Conservation (phyloP, 2,888 invertebrate genomes). For the Cantharis lateralis region DNA sequence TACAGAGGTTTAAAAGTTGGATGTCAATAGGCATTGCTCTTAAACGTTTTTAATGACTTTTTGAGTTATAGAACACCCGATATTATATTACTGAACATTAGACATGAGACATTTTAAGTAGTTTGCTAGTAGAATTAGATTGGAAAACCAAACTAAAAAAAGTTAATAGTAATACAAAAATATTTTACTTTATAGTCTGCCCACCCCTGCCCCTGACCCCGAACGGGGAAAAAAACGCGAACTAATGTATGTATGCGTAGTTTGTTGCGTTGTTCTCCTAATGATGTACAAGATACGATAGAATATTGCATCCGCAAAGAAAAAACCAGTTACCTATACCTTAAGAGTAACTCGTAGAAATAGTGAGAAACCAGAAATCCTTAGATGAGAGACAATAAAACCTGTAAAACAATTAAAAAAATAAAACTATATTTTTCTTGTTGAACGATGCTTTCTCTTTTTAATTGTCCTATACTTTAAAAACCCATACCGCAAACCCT, state of each 20-base stretch:
- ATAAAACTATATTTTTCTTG: constrained; percentile 15
- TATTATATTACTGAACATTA: not conserved
- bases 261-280: constrained; percentile 55
- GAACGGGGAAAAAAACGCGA: constrained; percentile 57
- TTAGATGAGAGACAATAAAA: constrained; percentile 28
- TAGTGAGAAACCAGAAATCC: constrained; percentile 9
- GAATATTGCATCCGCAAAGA: constrained; percentile 26
- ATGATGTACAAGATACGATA: constrained; percentile 56
- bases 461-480: not conserved
- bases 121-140: constrained; percentile 6
- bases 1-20: too few relatives aligned
- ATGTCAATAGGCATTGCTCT: not conserved
- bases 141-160: not conserved
- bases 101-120: not conserved
- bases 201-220: constrained; percentile 56
- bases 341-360: constrained; percentile 18
- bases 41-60: not conserved
- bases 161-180: constrained; percentile 35
- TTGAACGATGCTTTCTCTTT: constrained; percentile 12
- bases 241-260: constrained; percentile 58
- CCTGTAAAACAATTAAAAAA: constrained; percentile 3
- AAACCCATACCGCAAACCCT: constrained; percentile 3
- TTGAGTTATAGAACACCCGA: not conserved
- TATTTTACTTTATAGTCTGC: constrained; percentile 54
- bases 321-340: constrained; percentile 8